Evolutionary conservation across 2,888 invertebrate genomes (phyloP), one percentile per base, ranked within the genome.

Genomic region (Byasa hedistus): DNA sequence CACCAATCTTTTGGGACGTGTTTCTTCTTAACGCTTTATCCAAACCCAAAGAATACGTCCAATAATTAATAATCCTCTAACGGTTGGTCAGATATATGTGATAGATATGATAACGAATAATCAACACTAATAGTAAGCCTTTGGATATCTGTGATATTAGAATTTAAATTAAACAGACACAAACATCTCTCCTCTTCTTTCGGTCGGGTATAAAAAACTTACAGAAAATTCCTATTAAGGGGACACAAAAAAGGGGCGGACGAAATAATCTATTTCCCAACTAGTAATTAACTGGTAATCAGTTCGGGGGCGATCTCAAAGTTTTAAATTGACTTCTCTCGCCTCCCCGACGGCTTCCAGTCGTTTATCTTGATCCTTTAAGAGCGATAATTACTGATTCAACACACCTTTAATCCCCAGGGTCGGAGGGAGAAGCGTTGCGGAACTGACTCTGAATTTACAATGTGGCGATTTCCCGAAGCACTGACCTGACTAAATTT

Each of bases 271-370:
- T 71, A 69, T 70, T 71, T 69, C 69, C 69, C 71, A 78, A 80
- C 77, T 78, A 73, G 74, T 79, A 82, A 76, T 85, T 83, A 84
- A 83, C 80, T 79, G 77, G 77, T 66, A 57, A 66, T 66, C 66
- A 66, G 44, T 4, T 57, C 36, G 61, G 51, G 44, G 57, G 22
- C 64, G 65, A 65, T 60, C 65, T 60, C 52, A 57, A 66, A 66
- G 52, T 66, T 66, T 61, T 61, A 57, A 66, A 66, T 66, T 66
- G 61, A 61, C 61, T 80, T 78, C 72, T 69, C 59, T 32, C 68
- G 70, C 75, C 69, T 72, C 69, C 69, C 71, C 69, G 70, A 69
- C 73, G 70, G 74, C 70, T 72, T 61, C 64, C 61, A 68, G 70
- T 72, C 73, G 75, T 77, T 80, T 77, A 77, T 77, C 77, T 73